A percentile compares a stretch with the other conserved stretches of the same genome.
phyloP scores from a whole-genome alignment of 2,797 vertebrate species.

The Heterohyrax brucei region DNA sequence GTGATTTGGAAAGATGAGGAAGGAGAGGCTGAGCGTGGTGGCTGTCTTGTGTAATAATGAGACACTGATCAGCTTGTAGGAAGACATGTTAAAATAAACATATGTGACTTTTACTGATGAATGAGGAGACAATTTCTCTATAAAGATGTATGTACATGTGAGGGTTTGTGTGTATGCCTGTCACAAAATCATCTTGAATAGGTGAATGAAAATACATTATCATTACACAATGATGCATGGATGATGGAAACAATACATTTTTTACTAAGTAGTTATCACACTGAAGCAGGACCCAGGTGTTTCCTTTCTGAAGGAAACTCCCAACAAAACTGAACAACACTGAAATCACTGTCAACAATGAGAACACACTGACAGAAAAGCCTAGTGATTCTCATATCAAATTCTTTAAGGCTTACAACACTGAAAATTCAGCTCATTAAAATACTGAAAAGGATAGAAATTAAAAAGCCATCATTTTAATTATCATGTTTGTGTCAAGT shows the following conservation, averaged over 20 bases:
- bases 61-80: not conserved
- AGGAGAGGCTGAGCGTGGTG: not conserved
- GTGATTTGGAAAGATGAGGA: not conserved
- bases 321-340: constrained; percentile 51
- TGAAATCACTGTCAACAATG: constrained; percentile 64
- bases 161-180: not conserved
- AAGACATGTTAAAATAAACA: constrained; percentile 47
- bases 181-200: constrained; percentile 26
- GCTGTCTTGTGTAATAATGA: not conserved
- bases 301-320: constrained; percentile 80
- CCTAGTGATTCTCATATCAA: constrained; percentile 65
- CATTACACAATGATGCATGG: not conserved
- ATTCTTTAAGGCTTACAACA: constrained; percentile 53
- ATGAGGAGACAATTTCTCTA: not conserved
- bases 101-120: not conserved
- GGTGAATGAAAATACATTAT: constrained; percentile 68
- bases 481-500: constrained; percentile 74
- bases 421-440: constrained; percentile 64
- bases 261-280: constrained; percentile 9
- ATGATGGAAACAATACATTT: constrained; percentile 67
- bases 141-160: not conserved
- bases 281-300: constrained; percentile 79
- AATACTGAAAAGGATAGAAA: constrained; percentile 53
- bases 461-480: constrained; percentile 81
- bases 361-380: constrained; percentile 41